Base-by-base conservation (phyloP, 2,797 vertebrate genomes). In the Gymnodraco acuticeps region DNA sequence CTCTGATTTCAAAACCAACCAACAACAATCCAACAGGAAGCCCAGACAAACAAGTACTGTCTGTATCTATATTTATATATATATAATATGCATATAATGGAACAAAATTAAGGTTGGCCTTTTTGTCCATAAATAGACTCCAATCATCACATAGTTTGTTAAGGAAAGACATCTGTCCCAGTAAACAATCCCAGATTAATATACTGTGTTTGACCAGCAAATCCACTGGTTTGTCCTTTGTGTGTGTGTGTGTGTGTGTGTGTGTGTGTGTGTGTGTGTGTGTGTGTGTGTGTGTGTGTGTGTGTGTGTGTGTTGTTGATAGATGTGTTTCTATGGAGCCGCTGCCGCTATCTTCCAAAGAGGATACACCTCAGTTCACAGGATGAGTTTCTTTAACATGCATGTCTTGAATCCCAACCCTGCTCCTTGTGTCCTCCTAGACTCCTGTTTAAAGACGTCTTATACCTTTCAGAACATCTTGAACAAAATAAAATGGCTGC, bases 391-490 rank as follows among this genome's bases (percentile, higher is more conserved):
- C 4, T 17, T 43, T 45, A 10, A 51, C 19, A 16, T 23, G 45
- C 20, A 33, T 65, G 20, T 42, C 42, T 33, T 69, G 20, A 64
- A 64, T n/a, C 67, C 42, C 33, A 47, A 42, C 6, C 15, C 13
- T 42, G 17, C 16, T 43, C 48, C 47, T 31, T 12, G 14, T 71
- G 3, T 33, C 27, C 8, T 55, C 61, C 16, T 13, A 7, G 13
- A 41, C 41, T n/a, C 16, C 3, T 43, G 23, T 55, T 46, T 63
- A 15, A 48, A 38, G 5, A 38, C 47, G 5, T 55, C 48, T 46
- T 82, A 15, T 50, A 10, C 41, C 20, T 54, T 38, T 56, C 60
- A 50, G 55, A 65, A 43, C 19, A 15, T 85, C 53, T 71, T 63
- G 50, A 65, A 68, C 27, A 46, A 70, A 64, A 60, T 20, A 15